Evolutionary conservation across 2,113 vertebrate genomes (phyloP).

Genomic region (Lathamus discolor): DNA sequence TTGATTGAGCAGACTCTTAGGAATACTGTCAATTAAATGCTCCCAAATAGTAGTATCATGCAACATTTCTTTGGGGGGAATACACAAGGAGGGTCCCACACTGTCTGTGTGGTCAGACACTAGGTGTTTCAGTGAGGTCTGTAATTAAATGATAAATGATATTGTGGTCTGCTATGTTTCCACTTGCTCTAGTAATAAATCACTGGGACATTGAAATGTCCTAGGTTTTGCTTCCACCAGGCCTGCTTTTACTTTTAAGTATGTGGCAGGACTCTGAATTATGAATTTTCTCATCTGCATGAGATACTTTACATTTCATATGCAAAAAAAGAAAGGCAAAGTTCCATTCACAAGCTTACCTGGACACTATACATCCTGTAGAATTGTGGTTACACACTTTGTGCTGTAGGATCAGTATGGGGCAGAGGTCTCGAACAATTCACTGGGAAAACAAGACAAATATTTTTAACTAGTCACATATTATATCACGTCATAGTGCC

Average conservation of each 20-base stretch:
- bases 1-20: background rate
- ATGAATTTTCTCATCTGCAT: background rate
- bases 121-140: constrained; percentile 53
- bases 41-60: background rate
- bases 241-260: constrained; percentile 1
- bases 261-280: constrained; percentile 9
- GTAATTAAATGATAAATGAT: constrained; percentile 75
- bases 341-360: background rate
- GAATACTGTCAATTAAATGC: background rate
- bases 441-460: background rate
- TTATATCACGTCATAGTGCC: background rate
- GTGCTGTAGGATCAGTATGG: background rate
- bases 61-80: background rate
- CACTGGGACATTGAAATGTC: constrained; percentile 60
- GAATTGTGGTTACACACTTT: background rate
- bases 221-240: constrained; percentile 29
- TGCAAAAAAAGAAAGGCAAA: background rate
- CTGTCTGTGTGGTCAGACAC: constrained; percentile 7
- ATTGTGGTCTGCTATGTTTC: constrained; percentile 58
- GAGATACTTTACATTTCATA: background rate
- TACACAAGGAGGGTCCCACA: background rate
- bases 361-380: background rate
- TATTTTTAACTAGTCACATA: background rate
- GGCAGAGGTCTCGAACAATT: background rate
- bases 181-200: constrained; percentile 72